Evolutionary conservation across 2,888 invertebrate genomes (phyloP).

Genomic region (Oscheius sp.): DNA sequence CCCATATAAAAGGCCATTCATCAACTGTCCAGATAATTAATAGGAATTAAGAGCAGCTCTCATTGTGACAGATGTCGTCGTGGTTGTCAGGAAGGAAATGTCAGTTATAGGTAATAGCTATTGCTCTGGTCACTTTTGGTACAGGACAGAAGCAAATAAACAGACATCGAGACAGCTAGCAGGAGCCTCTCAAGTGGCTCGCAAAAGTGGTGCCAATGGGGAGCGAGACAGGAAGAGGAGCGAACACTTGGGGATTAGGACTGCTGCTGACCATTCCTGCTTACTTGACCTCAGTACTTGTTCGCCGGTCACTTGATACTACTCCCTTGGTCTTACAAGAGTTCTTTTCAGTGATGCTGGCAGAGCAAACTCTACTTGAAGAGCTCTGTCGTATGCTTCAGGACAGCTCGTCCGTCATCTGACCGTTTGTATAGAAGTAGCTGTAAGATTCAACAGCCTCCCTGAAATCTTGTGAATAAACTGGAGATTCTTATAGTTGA

Average conservation of each 20-base stretch:
- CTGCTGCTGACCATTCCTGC: not conserved
- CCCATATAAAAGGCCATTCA: constrained; percentile 39
- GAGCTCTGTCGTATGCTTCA: too few relatives aligned
- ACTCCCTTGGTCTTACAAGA: too few relatives aligned
- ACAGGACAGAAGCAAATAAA: constrained; percentile 15
- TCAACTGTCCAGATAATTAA: constrained; percentile 37
- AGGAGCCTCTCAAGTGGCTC: constrained; percentile 5
- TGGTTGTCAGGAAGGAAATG: not conserved
- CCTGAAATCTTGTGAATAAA: too few relatives aligned
- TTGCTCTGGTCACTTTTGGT: too few relatives aligned
- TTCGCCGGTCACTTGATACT: not conserved
- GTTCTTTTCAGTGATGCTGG: too few relatives aligned
- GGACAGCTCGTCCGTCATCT: too few relatives aligned
- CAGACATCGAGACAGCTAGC: constrained; percentile 24
- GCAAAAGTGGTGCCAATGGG: constrained; percentile 33
- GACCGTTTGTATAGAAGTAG: too few relatives aligned
- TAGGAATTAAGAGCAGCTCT: constrained; percentile 34
- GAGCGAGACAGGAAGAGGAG: not conserved
- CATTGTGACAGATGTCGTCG: constrained; percentile 20
- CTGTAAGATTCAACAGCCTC: too few relatives aligned
- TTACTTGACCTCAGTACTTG: not conserved
- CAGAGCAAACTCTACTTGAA: too few relatives aligned
- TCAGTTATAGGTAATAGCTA: too few relatives aligned
- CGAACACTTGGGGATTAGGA: not conserved
- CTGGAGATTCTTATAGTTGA: too few relatives aligned